Conservation (phyloP, 2,888 invertebrate species). For the Koerneria pararmatus region DNA sequence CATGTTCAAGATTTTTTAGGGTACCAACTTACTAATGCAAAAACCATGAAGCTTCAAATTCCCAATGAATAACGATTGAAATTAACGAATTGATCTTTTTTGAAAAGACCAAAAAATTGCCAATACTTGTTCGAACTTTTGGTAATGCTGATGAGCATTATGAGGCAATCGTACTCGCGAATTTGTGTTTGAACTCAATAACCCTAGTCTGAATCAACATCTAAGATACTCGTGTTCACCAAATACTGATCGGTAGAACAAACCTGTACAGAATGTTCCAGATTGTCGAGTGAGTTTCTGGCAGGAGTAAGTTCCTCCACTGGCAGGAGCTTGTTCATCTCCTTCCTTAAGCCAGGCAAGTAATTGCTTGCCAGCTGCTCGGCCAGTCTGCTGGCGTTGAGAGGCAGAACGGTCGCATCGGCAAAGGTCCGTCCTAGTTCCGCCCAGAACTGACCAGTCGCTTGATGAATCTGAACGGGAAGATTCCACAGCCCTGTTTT, state of each 20-base stretch:
- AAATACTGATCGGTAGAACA: not conserved
- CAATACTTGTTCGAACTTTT: too few relatives aligned
- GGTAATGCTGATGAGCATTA: too few relatives aligned
- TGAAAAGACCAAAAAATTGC: too few relatives aligned
- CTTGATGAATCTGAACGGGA: conserved; percentile 55
- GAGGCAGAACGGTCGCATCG: conserved; percentile 60
- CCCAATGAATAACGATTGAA: too few relatives aligned
- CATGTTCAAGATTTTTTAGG: too few relatives aligned
- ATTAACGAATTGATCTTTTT: too few relatives aligned
- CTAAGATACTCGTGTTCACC: not conserved
- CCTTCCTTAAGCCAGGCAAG: conserved; percentile 35
- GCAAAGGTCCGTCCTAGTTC: conserved; percentile 60
- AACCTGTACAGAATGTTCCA: conserved; percentile 19
- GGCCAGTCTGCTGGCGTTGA: conserved; percentile 60
- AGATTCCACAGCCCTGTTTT: too few relatives aligned
- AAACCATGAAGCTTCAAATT: too few relatives aligned
- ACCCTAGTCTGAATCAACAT: too few relatives aligned
- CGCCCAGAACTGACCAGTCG: conserved; percentile 60
- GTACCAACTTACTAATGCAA: too few relatives aligned
- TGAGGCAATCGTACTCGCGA: too few relatives aligned
- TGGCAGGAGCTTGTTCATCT: conserved; percentile 22
- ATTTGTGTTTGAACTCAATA: too few relatives aligned
- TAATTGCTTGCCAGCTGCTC: conserved; percentile 34
- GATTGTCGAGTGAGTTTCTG: conserved; percentile 6
- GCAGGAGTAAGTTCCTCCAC: conserved; percentile 8